phyloP scores from a whole-genome alignment of 2,888 invertebrate genomes.

The Belgica antarctica region DNA sequence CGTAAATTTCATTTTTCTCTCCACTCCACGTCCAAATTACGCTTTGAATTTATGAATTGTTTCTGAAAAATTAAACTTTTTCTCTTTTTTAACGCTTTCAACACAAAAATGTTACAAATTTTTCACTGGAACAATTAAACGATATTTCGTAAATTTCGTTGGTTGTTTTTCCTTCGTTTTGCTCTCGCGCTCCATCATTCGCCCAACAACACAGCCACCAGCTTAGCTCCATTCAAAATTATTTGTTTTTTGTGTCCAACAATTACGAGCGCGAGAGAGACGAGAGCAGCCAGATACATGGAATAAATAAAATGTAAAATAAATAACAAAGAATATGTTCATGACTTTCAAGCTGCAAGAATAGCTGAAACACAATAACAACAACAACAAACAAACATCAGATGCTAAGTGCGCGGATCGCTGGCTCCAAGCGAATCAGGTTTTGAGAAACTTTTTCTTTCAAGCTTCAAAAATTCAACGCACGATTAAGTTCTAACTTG shows the following conservation, averaged over 20 bases:
- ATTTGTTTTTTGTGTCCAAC: neutral
- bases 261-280: neutral
- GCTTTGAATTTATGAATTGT: conserved; percentile 27
- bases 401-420: neutral
- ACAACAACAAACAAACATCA: conserved; percentile 13
- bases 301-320: conserved; percentile 10
- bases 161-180: neutral
- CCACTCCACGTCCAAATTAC: conserved; percentile 16
- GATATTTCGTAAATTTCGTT: neutral
- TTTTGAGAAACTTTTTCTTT: neutral
- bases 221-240: conserved; percentile 2
- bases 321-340: conserved; percentile 36
- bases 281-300: conserved; percentile 14
- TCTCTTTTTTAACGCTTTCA: conserved; percentile 31
- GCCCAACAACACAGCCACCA: neutral
- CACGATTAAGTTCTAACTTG: conserved; percentile 10
- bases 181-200: neutral
- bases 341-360: conserved; percentile 40
- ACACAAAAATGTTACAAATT: conserved; percentile 16
- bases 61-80: conserved; percentile 3
- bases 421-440: conserved; percentile 23
- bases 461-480: conserved; percentile 27
- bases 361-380: conserved; percentile 23
- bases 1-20: conserved; percentile 16
- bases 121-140: conserved; percentile 34